These are phyloP conservation scores for Notolepis coatsorum DNA, from an alignment of 2,797 vertebrate genomes.

Conservation along the genomic window DNA sequence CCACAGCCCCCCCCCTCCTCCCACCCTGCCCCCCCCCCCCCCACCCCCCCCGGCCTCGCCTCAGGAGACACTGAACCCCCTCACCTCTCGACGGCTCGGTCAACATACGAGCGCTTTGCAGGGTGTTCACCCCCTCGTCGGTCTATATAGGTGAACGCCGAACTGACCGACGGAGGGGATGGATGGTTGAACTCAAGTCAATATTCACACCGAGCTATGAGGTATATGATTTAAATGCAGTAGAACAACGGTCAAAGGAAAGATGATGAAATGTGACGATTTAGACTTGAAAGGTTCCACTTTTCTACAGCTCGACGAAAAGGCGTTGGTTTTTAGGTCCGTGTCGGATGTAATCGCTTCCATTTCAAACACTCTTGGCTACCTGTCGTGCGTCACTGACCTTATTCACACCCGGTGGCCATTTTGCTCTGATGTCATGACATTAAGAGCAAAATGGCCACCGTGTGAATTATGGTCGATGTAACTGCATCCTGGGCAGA, in stretches of 20 bases:
- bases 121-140: background rate
- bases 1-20: slow-evolving; percentile 10
- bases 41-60: slow-evolving; percentile 24
- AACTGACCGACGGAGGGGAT: too few relatives aligned
- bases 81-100: slow-evolving; percentile 4
- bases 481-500: background rate
- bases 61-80: slow-evolving; percentile 6
- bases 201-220: too few relatives aligned
- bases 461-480: too few relatives aligned
- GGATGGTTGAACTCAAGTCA: too few relatives aligned
- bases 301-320: background rate
- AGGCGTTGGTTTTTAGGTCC: background rate
- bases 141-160: too few relatives aligned
- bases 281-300: background rate
- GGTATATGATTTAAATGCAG: too few relatives aligned
- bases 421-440: too few relatives aligned
- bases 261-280: too few relatives aligned
- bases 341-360: background rate
- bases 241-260: too few relatives aligned
- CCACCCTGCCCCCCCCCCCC: slow-evolving; percentile 26
- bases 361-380: background rate
- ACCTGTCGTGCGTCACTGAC: too few relatives aligned
- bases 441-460: too few relatives aligned
- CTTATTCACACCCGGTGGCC: too few relatives aligned
- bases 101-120: background rate